Evolutionary conservation across 2,113 vertebrate species (phyloP), one percentile per base, ranked within the genome.

Genomic region (Aspiorhynchus laticeps): DNA sequence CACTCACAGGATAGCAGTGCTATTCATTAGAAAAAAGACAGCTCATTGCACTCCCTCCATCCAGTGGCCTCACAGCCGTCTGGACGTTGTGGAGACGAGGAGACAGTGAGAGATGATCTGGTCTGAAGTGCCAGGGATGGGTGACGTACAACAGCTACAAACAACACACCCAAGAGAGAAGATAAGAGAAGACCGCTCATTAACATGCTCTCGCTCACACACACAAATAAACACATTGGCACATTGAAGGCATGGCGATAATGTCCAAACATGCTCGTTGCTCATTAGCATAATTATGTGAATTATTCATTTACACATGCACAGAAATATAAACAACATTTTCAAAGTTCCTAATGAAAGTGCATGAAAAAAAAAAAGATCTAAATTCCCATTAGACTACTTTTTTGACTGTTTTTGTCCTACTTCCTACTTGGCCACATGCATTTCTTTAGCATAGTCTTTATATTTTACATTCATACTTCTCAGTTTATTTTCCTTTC

Each of bases 21-120:
- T 86, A 81, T 89, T 90, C 73, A 89, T 91, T 91, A 71, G 87
- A 85, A 85, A 80, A 8, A 19, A 89, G 90, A 91, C 93, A 90
- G 67, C 87, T 90, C 89, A 88, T 91, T 89, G 85, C 36, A 87
- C 76, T 82, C 67, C 81, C 87, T 56, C 81, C 75, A 80, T 80
- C 78, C 7, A 76, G 84, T 36, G 59, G 21, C 38, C 88, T 82
- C 9, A 12, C 15, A 43, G 82, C 80, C 11, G 43, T 88, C 88
- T 90, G 83, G 90, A 91, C 90, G 69, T 92, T 85, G 78, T 87
- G 85, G 91, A 43, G 59, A 91, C 63, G 9, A 38, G 5, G 14
- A 83, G 69, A 78, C 74, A 67, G 83, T 26, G 48, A 56, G 75
- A 31, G 61, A 85, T 74, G 76, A 59, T 80, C 26, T 85, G 82